phyloP scores from a whole-genome alignment of 1,140 invertebrate genomes.

The Pseudoatta argentina region DNA sequence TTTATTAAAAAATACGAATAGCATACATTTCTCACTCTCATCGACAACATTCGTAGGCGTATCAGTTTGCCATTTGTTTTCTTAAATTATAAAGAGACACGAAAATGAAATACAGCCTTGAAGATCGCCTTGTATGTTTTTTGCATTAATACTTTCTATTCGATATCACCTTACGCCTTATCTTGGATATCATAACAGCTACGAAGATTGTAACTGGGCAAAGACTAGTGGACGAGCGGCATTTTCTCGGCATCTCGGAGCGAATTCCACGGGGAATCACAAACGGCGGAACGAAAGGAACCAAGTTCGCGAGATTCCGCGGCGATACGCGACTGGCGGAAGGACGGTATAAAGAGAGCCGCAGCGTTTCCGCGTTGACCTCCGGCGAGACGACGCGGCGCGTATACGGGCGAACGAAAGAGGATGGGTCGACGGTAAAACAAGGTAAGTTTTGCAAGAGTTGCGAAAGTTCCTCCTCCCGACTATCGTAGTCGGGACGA shows the following conservation, averaged over 20 bases:
- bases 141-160: background rate
- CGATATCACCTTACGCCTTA: background rate
- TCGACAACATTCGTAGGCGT: too few relatives aligned
- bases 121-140: too few relatives aligned
- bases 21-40: too few relatives aligned
- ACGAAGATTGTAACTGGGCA: background rate
- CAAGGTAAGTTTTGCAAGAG: constrained; percentile 79
- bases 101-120: too few relatives aligned
- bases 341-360: constrained; percentile 44
- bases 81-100: too few relatives aligned
- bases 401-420: constrained; percentile 3
- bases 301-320: constrained; percentile 51
- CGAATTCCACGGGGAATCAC: constrained; percentile 12
- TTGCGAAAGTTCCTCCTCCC: constrained; percentile 75
- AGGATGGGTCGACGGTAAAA: constrained; percentile 66
- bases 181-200: background rate
- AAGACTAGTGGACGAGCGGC: background rate
- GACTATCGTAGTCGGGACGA: constrained; percentile 69
- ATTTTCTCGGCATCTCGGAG: constrained; percentile 4
- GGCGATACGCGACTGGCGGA: constrained; percentile 27
- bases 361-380: constrained; percentile 61
- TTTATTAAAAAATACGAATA: too few relatives aligned
- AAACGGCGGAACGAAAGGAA: constrained; percentile 15
- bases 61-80: too few relatives aligned
- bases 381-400: constrained; percentile 67